Evolutionary conservation across 2,113 vertebrate genomes (phyloP).

Genomic region (Ailuropoda melanoleuca): DNA sequence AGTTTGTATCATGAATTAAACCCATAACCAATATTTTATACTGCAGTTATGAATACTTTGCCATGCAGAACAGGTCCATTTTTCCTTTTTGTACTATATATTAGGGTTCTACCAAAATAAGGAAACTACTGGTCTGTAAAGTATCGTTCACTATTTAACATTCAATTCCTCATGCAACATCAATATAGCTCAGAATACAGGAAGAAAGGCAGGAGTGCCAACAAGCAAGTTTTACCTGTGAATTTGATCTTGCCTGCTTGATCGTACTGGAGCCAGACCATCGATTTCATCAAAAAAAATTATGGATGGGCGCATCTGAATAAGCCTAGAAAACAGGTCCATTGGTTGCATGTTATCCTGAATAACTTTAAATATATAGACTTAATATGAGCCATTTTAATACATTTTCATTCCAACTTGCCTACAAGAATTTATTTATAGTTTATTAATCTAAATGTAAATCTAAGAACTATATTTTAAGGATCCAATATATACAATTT

Average conservation of each 20-base stretch:
- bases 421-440: background rate
- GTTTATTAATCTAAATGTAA: conserved; percentile 28
- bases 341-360: background rate
- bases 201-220: background rate
- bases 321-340: conserved; percentile 88
- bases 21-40: background rate
- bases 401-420: conserved; percentile 14
- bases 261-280: conserved; percentile 94
- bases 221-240: conserved; percentile 88
- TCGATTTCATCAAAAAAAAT: conserved; percentile 99
- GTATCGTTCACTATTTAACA: conserved; percentile 14
- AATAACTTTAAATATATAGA: background rate
- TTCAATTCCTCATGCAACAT: background rate
- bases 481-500: background rate
- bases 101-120: background rate
- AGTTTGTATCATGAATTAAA: background rate
- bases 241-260: conserved; percentile 97
- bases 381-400: conserved; percentile 33
- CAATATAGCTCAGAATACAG: background rate
- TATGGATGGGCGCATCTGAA: conserved; percentile 95
- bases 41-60: background rate
- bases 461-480: conserved; percentile 11
- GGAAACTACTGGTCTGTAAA: background rate
- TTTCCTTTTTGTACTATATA: background rate
- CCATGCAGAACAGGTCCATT: background rate